These are phyloP conservation scores for Achlya flavicornis DNA, from an alignment of 2,888 invertebrate species.

Conservation along the genomic window DNA sequence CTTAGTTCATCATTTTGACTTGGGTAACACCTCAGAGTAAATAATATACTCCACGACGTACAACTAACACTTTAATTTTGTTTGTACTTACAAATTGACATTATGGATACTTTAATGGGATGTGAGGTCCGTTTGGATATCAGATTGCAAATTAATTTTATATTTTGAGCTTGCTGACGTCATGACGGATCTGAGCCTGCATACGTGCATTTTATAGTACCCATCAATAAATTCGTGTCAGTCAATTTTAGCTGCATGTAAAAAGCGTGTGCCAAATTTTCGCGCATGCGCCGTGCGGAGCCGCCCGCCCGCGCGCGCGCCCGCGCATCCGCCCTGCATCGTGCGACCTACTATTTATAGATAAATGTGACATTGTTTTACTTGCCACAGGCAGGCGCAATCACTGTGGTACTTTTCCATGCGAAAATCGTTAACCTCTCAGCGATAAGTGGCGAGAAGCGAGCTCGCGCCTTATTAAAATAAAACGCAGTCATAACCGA, in stretches of 20 bases:
- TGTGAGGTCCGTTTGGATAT: neutral
- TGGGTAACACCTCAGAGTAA: too few relatives aligned
- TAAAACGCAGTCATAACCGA: constrained; percentile 20
- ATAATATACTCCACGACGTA: too few relatives aligned
- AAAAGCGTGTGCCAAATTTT: constrained; percentile 70
- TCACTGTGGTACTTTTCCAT: constrained; percentile 75
- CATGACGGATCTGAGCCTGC: neutral
- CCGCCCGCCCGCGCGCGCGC: constrained; percentile 38
- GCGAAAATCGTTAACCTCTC: constrained; percentile 73
- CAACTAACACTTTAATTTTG: too few relatives aligned
- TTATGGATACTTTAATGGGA: too few relatives aligned
- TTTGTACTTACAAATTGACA: too few relatives aligned
- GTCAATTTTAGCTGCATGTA: constrained; percentile 61
- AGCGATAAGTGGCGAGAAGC: constrained; percentile 60
- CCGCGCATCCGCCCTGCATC: constrained; percentile 52
- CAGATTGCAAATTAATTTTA: neutral
- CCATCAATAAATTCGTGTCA: constrained; percentile 54
- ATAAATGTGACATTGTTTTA: constrained; percentile 75
- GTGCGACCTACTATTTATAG: constrained; percentile 67
- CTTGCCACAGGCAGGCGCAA: constrained; percentile 54
- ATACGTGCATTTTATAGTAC: constrained; percentile 33
- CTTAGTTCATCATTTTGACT: too few relatives aligned
- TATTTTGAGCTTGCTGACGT: constrained; percentile 28
- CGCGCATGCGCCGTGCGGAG: constrained; percentile 39
- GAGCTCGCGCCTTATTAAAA: constrained; percentile 28